phyloP scores from a whole-genome alignment of 2,888 invertebrate genomes.

The Oxyteleia sp. region DNA sequence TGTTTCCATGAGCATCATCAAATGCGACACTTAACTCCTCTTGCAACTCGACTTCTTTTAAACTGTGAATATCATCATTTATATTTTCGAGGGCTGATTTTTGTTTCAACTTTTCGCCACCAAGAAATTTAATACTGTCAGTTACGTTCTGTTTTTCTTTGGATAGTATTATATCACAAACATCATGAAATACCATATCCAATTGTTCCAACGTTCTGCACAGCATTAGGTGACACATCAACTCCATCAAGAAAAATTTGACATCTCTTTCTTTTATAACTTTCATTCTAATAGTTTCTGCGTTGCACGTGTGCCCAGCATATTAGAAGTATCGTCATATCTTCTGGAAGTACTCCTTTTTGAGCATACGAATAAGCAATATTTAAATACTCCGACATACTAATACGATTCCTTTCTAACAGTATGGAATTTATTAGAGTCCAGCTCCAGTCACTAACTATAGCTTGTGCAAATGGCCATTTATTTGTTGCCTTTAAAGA shows the following conservation, averaged over 20 bases:
- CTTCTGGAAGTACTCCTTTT: not conserved
- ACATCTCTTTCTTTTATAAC: constrained; percentile 51
- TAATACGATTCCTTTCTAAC: constrained; percentile 18
- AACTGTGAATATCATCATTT: constrained; percentile 18
- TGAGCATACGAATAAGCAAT: constrained; percentile 46
- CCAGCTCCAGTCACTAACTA: constrained; percentile 65
- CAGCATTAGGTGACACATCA: constrained; percentile 53
- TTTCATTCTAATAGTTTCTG: constrained; percentile 31
- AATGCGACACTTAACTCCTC: too few relatives aligned
- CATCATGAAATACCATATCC: constrained; percentile 58
- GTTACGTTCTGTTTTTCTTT: constrained; percentile 15
- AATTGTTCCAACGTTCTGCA: constrained; percentile 45
- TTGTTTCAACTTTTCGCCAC: constrained; percentile 22
- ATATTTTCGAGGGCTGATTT: constrained; percentile 16
- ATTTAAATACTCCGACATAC: constrained; percentile 38
- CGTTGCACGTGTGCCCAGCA: constrained; percentile 71
- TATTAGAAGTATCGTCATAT: constrained; percentile 44
- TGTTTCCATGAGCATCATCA: too few relatives aligned
- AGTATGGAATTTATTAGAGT: constrained; percentile 61
- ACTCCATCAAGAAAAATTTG: constrained; percentile 64
- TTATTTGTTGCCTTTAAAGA: constrained; percentile 9
- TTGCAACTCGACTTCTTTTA: constrained; percentile 29
- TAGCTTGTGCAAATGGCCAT: constrained; percentile 56
- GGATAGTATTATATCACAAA: constrained; percentile 17
- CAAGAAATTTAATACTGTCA: constrained; percentile 18